Evolutionary conservation across 1,140 invertebrate species (phyloP).

Genomic region (Ptiloglossa arizonensis): DNA sequence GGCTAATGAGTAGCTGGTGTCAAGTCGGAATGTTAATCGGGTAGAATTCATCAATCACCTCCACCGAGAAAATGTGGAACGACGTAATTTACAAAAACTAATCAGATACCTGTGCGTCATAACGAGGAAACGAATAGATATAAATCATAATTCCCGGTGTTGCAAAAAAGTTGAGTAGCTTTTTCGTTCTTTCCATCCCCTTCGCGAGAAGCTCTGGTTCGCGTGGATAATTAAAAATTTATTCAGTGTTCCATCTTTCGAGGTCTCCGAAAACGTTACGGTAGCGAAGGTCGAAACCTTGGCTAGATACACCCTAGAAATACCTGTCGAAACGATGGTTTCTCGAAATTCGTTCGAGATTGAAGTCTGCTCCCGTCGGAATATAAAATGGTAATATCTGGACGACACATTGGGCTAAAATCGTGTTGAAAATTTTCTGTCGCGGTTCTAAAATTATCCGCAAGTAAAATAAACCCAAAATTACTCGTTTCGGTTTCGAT

Average conservation of each 20-base stretch:
- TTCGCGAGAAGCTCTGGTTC: not conserved
- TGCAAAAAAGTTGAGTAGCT: conserved; percentile 59
- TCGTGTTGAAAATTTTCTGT: too few species aligned
- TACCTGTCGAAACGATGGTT: too few species aligned
- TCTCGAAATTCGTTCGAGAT: too few species aligned
- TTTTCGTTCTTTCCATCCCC: conserved; percentile 20
- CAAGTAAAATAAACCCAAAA: too few species aligned
- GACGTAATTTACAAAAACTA: conserved; percentile 71
- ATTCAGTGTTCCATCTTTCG: not conserved
- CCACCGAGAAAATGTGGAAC: conserved; percentile 63
- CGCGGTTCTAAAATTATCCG: too few species aligned
- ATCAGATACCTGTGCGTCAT: conserved; percentile 62
- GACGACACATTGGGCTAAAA: too few species aligned
- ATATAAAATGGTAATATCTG: too few species aligned
- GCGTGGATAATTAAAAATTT: not conserved
- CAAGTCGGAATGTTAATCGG: conserved; percentile 69
- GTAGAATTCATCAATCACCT: conserved; percentile 67
- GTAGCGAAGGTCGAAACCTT: too few species aligned
- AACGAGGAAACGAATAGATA: conserved; percentile 54
- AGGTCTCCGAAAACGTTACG: too few species aligned
- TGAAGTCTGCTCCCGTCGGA: too few species aligned
- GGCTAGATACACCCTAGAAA: too few species aligned
- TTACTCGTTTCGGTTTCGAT: too few species aligned
- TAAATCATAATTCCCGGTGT: conserved; percentile 64
- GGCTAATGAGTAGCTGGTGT: conserved; percentile 64